Base-by-base conservation (phyloP, 2,113 vertebrate species). In the Lamprologus lemairii region DNA sequence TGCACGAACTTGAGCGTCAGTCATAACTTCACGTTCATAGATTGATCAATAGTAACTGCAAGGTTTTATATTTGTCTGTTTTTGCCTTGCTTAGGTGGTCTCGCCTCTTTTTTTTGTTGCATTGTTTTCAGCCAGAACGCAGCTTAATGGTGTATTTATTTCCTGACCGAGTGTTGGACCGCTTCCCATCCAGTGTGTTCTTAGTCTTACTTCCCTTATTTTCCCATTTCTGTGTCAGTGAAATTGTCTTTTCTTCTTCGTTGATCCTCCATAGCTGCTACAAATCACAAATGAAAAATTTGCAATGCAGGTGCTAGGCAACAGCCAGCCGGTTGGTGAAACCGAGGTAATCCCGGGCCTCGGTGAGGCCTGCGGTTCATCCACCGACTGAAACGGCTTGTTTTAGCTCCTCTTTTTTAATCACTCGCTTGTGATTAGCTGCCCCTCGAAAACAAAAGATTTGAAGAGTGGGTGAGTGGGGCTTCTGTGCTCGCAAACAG, bases 141-240 rank as follows among this genome's bases (percentile, higher is more conserved):
- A 42, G 42, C 42, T 28, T 28, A 28, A 1, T 47, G 23, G 21
- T 7, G 9, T 2, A 6, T 75, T 75, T 28, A 75, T 75, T 75
- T 75, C 42, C 71, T 19, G 4, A 45, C 5, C 2, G 42, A 28
- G 0, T 47, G 23, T 28, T 1, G 14, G 68, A 47, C 23, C 0
- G 23, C 71, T 75, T 47, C 26, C 14, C 23, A 28, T 75, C 71
- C 4, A 31, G 23, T 75, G 42, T 49, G 23, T 75, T 75, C 42
- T 28, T 47, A 28, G 3, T 75, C 0, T 49, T 78, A 31, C 45
- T 49, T 49, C 16, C 6, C 23, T 28, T 75, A 31, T 12, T 78
- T 78, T 47, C 23, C 23, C 0, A 1, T 75, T 47, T 47, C 23
- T 17, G 9, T 12, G 6, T 75, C 42, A 17, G 23, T 49, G 71